These are phyloP conservation scores for Harpagifer antarcticus DNA, from an alignment of 2,797 vertebrate genomes.

Conservation along the genomic window DNA sequence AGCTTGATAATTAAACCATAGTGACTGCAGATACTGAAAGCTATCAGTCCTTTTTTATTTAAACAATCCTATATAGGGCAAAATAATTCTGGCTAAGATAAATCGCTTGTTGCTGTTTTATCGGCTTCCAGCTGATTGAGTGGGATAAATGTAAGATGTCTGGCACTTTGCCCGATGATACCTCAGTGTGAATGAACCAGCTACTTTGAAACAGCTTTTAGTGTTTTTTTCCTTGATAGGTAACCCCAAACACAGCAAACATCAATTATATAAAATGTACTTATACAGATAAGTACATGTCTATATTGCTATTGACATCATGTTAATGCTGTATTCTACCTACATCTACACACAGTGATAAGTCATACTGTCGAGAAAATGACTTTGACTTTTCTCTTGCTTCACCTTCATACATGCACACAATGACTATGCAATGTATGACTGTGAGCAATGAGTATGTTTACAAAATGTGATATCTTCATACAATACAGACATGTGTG, in stretches of 20 bases:
- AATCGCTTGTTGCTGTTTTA: no score
- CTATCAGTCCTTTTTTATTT: no score
- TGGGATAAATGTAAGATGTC: background rate
- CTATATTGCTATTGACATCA: background rate
- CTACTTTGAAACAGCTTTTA: slow-evolving; percentile 26
- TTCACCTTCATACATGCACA: slow-evolving; percentile 29
- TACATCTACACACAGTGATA: background rate
- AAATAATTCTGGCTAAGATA: no score
- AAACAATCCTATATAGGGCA: no score
- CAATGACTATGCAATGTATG: slow-evolving; percentile 14
- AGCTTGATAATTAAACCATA: no score
- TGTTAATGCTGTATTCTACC: slow-evolving; percentile 1
- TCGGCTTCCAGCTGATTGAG: background rate
- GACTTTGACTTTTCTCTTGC: slow-evolving; percentile 9
- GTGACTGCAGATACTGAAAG: no score
- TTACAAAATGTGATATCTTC: slow-evolving; percentile 23
- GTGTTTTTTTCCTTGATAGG: background rate
- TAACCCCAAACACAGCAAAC: background rate
- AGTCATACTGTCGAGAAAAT: slow-evolving; percentile 3
- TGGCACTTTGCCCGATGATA: background rate
- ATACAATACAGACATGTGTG: slow-evolving; percentile 59
- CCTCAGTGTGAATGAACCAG: background rate
- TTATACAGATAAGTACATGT: slow-evolving; percentile 1
- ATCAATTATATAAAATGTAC: background rate
- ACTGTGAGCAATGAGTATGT: slow-evolving; percentile 4